Conservation (phyloP, 2,113 vertebrate genomes). For the Silurus meridionalis region DNA sequence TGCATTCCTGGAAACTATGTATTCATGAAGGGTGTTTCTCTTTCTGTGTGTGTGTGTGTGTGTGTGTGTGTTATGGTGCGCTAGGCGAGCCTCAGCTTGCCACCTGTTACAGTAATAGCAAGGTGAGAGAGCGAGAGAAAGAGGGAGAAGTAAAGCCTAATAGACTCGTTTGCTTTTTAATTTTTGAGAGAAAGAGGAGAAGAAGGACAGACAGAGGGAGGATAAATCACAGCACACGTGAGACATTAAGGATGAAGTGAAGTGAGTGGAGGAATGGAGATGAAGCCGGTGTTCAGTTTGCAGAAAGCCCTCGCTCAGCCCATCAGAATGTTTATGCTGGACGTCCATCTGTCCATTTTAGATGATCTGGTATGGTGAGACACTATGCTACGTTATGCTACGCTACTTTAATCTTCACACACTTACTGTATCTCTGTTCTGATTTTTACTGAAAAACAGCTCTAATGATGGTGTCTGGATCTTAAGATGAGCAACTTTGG, state of each 20-base stretch:
- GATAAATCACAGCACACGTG: neutral
- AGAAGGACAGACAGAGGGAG: neutral
- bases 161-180: neutral
- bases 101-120: constrained; percentile 2
- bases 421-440: neutral
- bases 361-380: constrained; percentile 80
- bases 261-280: constrained; percentile 73
- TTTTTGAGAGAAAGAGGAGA: neutral
- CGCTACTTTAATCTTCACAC: neutral
- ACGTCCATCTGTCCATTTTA: constrained; percentile 80
- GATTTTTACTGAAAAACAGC: neutral
- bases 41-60: constrained; percentile 26
- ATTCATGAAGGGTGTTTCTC: neutral
- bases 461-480: neutral
- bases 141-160: neutral
- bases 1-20: constrained; percentile 27
- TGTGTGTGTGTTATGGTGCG: constrained; percentile 8
- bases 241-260: neutral
- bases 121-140: neutral
- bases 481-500: neutral
- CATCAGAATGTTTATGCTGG: constrained; percentile 83
- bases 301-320: constrained; percentile 85
- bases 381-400: neutral
- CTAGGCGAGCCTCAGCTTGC: constrained; percentile 23
- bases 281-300: constrained; percentile 80